Base-by-base conservation (phyloP, 2,113 vertebrate genomes). In the Aramus guarauna region DNA sequence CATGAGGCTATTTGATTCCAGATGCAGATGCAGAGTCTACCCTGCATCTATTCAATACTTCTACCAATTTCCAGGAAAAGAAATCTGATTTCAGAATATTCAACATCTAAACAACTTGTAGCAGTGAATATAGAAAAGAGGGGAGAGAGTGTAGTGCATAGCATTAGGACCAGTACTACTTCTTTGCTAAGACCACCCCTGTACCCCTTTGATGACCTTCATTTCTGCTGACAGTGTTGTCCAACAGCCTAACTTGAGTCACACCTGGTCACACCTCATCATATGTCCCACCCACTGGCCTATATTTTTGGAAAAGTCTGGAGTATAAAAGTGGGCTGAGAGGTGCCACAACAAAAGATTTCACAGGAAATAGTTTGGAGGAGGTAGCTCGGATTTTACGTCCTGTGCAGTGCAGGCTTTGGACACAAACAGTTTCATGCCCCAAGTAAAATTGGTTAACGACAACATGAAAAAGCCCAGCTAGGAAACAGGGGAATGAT, bases 201-300 rank as follows among this genome's bases (percentile, higher is more conserved):
- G 9, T 21, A 62, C 11, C 17, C 18, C 27, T 37, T 53, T 58
- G 27, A 21, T 13, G 55, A 15, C 11, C 19, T 21, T 47, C 47
- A 29, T 13, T 9, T 74, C 85, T 90, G 32, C 55, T 64, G 59
- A 29, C 10, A 52, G 13, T 17, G 22, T 2, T 69, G 63, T 56
- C 50, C 64, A 62, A n/a, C 59, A 34, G 59, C 16, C 36, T 19
- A 48, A 64, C 34, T 53, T 36, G 53, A 75, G 24, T 45, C 10
- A 47, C 43, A 43, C 15, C 27, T 50, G 32, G 43, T 55, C 71
- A 22, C 73, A 39, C 2, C 3, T 79, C 43, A 34, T 27, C 52
- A 5, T 5, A 12, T 1, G 2, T 59, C 22, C 45, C 15, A 29
- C 12, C 5, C 3, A 27, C 21, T 3, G 1, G 11, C 5, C 11